Evolutionary conservation across 2,797 vertebrate species (phyloP).

Genomic region (Neosalanx taihuensis): DNA sequence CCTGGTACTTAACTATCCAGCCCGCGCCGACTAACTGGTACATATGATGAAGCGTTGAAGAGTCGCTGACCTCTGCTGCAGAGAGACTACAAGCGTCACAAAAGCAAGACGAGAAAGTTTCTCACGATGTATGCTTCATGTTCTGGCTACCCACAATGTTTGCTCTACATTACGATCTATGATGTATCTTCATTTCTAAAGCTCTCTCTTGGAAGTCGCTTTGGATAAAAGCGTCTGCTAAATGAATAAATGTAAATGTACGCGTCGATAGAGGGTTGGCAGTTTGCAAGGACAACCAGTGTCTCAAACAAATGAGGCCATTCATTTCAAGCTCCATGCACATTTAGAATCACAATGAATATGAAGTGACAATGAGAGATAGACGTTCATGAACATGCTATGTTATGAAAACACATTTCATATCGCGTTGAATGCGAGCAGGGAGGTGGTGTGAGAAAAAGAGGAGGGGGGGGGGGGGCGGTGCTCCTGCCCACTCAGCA

Average conservation of each 20-base stretch:
- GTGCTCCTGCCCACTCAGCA: conserved; percentile 1
- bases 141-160: too few species aligned
- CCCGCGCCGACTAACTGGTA: too few species aligned
- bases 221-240: too few species aligned
- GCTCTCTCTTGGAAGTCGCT: too few species aligned
- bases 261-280: neutral
- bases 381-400: conserved; percentile 2
- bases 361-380: conserved; percentile 1
- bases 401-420: neutral
- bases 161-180: neutral
- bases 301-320: neutral
- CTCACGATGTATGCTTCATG: too few species aligned
- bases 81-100: neutral
- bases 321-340: neutral
- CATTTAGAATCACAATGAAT: neutral
- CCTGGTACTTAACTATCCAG: neutral
- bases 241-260: too few species aligned
- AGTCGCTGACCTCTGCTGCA: neutral
- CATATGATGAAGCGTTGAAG: neutral
- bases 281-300: neutral
- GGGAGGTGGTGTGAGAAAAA: neutral
- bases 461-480: too few species aligned
- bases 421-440: neutral
- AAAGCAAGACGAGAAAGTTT: neutral
- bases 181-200: too few species aligned